A percentile compares a stretch with the other conserved stretches of the same genome.
Conservation (phyloP, 2,797 vertebrate species). For the Rhynchonycteris naso region DNA sequence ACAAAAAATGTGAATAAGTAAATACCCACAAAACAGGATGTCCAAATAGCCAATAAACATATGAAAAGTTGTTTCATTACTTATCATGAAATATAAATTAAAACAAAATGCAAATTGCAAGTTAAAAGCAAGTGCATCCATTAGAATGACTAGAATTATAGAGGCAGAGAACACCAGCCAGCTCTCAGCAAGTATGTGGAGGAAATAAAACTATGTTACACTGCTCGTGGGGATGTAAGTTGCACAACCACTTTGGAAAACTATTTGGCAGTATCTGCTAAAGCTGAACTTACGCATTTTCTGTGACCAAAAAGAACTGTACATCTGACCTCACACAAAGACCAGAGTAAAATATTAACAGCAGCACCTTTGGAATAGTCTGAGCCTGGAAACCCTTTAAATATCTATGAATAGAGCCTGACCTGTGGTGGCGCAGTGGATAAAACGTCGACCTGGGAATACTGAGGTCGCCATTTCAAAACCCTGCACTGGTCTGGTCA, state of each 20-base stretch:
- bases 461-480: too few relatives aligned
- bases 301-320: neutral
- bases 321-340: neutral
- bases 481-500: too few relatives aligned
- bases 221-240: neutral
- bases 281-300: neutral
- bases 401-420: neutral
- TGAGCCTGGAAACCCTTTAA: neutral
- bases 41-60: neutral
- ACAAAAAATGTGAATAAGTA: neutral
- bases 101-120: slow-evolving; percentile 20
- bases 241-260: neutral
- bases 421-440: too few relatives aligned
- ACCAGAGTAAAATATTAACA: neutral
- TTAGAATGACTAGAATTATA: slow-evolving; percentile 24
- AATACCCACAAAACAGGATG: neutral
- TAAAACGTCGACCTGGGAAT: too few relatives aligned
- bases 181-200: neutral
- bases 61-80: slow-evolving; percentile 11
- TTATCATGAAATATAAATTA: slow-evolving; percentile 27
- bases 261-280: neutral
- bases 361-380: neutral
- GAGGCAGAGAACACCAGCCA: neutral
- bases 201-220: neutral
- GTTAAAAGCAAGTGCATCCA: neutral